Evolutionary conservation across 2,797 vertebrate genomes (phyloP).

Genomic region (Notolepis coatsorum): DNA sequence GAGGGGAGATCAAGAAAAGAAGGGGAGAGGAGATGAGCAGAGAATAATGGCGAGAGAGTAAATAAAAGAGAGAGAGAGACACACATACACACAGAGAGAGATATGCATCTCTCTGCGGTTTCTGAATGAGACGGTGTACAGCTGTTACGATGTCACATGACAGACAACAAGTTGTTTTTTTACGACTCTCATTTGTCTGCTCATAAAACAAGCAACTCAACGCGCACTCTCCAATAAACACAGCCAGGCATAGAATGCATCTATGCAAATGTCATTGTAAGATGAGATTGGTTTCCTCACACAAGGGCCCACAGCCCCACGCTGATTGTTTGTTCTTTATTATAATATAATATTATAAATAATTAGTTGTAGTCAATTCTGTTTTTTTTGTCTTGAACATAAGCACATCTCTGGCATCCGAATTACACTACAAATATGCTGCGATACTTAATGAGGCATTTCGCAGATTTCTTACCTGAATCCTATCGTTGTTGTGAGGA

Average conservation of each 20-base stretch:
- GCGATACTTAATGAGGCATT: too few relatives aligned
- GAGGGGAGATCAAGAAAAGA: neutral
- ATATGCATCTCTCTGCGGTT: conserved; percentile 24
- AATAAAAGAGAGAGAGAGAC: conserved; percentile 39
- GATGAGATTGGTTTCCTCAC: neutral
- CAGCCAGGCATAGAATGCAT: conserved; percentile 16
- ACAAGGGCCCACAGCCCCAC: conserved; percentile 4
- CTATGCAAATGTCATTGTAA: conserved; percentile 8
- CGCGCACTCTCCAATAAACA: conserved; percentile 16
- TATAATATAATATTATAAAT: too few relatives aligned
- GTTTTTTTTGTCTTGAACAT: too few relatives aligned
- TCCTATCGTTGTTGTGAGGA: too few relatives aligned
- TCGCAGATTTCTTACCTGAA: too few relatives aligned
- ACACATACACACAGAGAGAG: too few relatives aligned
- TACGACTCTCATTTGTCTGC: conserved; percentile 57
- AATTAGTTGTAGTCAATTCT: too few relatives aligned
- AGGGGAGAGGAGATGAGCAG: neutral
- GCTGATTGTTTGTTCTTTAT: conserved; percentile 27
- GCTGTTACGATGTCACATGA: conserved; percentile 72
- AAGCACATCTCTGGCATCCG: too few relatives aligned
- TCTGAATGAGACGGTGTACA: conserved; percentile 58
- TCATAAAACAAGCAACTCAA: conserved; percentile 54
- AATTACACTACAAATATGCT: too few relatives aligned
- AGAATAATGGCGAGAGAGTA: conserved; percentile 11
- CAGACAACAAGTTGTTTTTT: conserved; percentile 59